Evolutionary conservation across 2,888 invertebrate species (phyloP), one percentile per base, ranked within the genome.

Genomic region (Xestia c-nigrum): DNA sequence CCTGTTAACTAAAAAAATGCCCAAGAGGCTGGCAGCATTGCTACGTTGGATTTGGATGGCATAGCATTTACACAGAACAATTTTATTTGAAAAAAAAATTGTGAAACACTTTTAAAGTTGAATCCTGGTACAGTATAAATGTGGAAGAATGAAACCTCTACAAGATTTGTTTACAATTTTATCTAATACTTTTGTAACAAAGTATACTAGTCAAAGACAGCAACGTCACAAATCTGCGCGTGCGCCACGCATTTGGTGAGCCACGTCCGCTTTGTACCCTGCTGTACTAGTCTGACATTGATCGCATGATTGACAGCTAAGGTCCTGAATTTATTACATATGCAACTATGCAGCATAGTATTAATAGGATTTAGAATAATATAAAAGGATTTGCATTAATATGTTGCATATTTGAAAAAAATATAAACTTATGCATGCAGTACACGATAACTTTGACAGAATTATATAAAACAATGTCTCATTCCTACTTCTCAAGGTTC

Each of bases 241-340:
- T 89, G 90, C 85, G 80, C 87, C 72, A 71, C 73, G 85, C 90
- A 88, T 89, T 90, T 84, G 84, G 75, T 79, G n/a, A 21, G 65
- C 55, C 65, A 74, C 64, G 85, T 86, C 66, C 76, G 64, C 67
- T 75, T 79, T 80, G 69, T 69, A 59, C 74, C 72, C 74, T 76
- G 75, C 70, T 78, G 70, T 76, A 78, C 72, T 55, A 46, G 71
- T 68, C 64, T 76, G 86, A 85, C 85, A 88, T 85, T 86, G 81
- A 85, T 83, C 72, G 59, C 16, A 40, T 84, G 89, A 89, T 77
- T 89, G 88, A 85, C 89, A 84, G 67, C 38, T 67, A 84, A 88
- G 88, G 88, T 84, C 80, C 76, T 77, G 68, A 72, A 73, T 65
- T 63, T 66, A 84, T 80, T 78, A 84, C 59, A 88, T 78, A 80